phyloP scores from a whole-genome alignment of 2,797 vertebrate genomes.

The Gobio occitaniae region DNA sequence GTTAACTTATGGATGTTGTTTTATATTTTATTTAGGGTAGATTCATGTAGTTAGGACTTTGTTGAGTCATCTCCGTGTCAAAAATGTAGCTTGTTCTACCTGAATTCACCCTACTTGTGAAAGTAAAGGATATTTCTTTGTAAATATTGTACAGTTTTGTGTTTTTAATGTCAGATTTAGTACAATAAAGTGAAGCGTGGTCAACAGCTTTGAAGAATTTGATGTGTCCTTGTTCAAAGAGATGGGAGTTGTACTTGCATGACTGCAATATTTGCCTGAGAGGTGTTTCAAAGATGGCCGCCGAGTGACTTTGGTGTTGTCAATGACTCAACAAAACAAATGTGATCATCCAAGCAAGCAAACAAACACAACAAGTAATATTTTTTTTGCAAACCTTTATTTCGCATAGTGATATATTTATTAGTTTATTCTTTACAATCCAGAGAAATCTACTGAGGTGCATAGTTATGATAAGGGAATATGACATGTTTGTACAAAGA shows the following conservation, averaged over 20 bases:
- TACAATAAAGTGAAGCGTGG: slow-evolving; percentile 22
- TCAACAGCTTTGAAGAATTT: not conserved
- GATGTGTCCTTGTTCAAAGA: not conserved
- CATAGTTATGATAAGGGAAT: slow-evolving; percentile 64
- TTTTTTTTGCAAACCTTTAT: slow-evolving; percentile 65
- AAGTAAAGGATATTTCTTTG: slow-evolving; percentile 35
- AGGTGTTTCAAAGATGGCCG: not conserved
- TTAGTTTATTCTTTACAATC: slow-evolving; percentile 51
- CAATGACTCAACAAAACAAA: not conserved
- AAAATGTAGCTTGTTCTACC: not conserved
- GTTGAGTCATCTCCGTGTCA: not conserved
- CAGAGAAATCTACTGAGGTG: slow-evolving; percentile 62
- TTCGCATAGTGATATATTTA: slow-evolving; percentile 51
- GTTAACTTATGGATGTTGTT: slow-evolving; percentile 18
- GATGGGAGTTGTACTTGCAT: not conserved
- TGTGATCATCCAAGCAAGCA: not conserved
- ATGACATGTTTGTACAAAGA: slow-evolving; percentile 58
- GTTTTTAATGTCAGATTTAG: not conserved
- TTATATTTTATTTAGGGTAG: not conserved
- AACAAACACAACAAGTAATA: slow-evolving; percentile 17
- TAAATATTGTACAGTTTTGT: slow-evolving; percentile 30
- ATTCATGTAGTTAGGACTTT: not conserved
- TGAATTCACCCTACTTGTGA: not conserved
- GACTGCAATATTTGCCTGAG: not conserved
- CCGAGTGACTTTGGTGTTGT: not conserved